phyloP scores from a whole-genome alignment of 2,797 vertebrate species.

The Sciurus vulgaris region DNA sequence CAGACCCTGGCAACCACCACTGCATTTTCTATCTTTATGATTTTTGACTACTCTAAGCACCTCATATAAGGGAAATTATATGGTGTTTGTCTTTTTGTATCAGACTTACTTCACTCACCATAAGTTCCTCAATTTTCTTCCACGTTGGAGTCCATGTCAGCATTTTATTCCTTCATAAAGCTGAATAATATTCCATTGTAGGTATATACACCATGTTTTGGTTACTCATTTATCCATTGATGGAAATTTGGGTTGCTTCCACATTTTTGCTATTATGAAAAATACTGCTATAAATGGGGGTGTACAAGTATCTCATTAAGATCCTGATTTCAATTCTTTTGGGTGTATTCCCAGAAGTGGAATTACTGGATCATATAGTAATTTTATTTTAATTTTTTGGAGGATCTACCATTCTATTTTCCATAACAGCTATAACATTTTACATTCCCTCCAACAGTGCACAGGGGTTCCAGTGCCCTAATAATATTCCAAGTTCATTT shows the following conservation, averaged over 20 bases:
- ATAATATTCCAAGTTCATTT: not conserved
- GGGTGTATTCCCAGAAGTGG: not conserved
- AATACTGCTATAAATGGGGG: not conserved
- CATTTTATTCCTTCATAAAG: not conserved
- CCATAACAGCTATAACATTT: not conserved
- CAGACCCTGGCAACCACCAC: not conserved
- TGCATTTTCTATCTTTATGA: not conserved
- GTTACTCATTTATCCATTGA: not conserved
- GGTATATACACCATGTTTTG: not conserved
- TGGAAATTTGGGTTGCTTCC: not conserved
- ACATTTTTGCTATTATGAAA: not conserved
- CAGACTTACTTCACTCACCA: not conserved
- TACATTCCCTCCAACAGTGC: not conserved
- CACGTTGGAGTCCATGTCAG: not conserved
- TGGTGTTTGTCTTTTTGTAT: not conserved
- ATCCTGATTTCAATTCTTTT: not conserved
- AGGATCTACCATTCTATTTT: not conserved
- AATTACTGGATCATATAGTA: not conserved
- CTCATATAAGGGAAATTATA: not conserved
- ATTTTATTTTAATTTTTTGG: slow-evolving; percentile 24
- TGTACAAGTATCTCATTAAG: not conserved
- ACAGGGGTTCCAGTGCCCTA: not conserved
- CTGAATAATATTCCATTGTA: not conserved
- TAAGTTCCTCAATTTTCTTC: not conserved
- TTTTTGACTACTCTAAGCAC: not conserved